Evolutionary conservation across 2,113 vertebrate species (phyloP).

Genomic region (Stigmatopora nigra): DNA sequence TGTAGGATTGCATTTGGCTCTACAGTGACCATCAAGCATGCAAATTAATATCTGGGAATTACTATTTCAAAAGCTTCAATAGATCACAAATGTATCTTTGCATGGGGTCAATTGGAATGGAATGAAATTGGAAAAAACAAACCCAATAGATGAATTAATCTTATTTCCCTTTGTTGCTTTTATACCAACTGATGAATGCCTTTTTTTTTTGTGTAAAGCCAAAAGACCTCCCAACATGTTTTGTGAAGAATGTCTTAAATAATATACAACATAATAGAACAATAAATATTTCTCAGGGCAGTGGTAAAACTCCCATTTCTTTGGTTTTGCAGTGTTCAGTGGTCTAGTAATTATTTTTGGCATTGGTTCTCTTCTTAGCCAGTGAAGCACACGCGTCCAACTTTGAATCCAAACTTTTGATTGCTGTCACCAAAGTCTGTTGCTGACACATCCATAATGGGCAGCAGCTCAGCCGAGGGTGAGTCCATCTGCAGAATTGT

Average conservation of each 20-base stretch:
- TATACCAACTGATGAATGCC: conserved; percentile 36
- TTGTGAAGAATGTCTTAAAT: conserved; percentile 53
- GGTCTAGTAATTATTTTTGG: conserved; percentile 5
- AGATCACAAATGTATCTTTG: conserved; percentile 11
- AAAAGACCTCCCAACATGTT: conserved; percentile 25
- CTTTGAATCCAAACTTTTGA: conserved; percentile 90
- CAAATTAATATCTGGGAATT: conserved; percentile 41
- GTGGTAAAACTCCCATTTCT: conserved; percentile 41
- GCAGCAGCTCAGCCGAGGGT: conserved; percentile 74
- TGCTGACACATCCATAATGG: conserved; percentile 76
- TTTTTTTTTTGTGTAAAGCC: conserved; percentile 37
- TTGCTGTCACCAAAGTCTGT: conserved; percentile 77
- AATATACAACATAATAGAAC: conserved; percentile 51
- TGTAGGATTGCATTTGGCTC: conserved; percentile 37
- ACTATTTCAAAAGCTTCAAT: conserved; percentile 35
- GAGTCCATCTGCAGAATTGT: conserved; percentile 78
- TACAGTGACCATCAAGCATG: conserved; percentile 36
- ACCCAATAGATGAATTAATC: conserved; percentile 38
- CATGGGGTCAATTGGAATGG: conserved; percentile 23
- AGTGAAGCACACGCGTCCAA: conserved; percentile 84
- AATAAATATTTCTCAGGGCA: conserved; percentile 66
- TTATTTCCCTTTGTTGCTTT: conserved; percentile 63
- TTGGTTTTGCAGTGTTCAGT: conserved; percentile 17
- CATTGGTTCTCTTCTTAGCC: conserved; percentile 63
- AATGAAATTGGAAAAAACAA: conserved; percentile 24